Base-by-base conservation (phyloP, 2,888 invertebrate genomes). In the Incurvaria masculella region DNA sequence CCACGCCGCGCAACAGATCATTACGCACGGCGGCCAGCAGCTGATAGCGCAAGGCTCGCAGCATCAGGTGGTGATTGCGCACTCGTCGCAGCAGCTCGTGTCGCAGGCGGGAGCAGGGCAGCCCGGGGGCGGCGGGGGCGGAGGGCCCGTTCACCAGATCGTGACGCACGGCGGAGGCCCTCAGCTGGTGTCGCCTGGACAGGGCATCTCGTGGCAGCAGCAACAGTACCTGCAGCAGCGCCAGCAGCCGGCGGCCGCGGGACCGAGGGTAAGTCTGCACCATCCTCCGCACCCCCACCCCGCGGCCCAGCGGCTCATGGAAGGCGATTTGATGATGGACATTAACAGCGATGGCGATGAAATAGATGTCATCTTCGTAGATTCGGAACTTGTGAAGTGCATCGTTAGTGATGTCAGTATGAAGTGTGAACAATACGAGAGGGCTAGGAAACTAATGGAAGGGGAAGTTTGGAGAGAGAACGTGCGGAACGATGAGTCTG, bases 181-280 rank as follows among this genome's bases (percentile, higher is more conserved):
- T 56, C 78, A 79, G 57, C 72, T 79, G 21, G 71, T 78, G 6
- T 72, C 76, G 0, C 76, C 78, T 0, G 74, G 73, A 0, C 75
- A 74, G 50, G 74, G 74, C 51, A 68, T 75, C 19, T 66, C 74
- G 0, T 76, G 76, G 76, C 79, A 79, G 50, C 58, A 58, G 42
- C 79, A 79, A 53, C 79, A 78, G 54, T 79, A 78, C 49, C 61
- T 79, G 54, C 78, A 68, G 53, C 75, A 75, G 54, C 65, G 78
- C 39, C 81, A 81, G 55, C 81, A 79, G 53, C 74, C 76, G 16
- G 76, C 73, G 26, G 66, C 72, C 51, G 78, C 80, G 5, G 80
- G 78, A 49, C 80, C 79, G 49, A 68, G 78, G 66, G 76, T 79
- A 59, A 66, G 72, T 41, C 56, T 52, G 39, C 55, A 53, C 19